A percentile compares a stretch with the other conserved stretches of the same genome.
These are phyloP conservation scores for Acleris literana DNA, from an alignment of 2,888 invertebrate genomes.

Conservation along the genomic window DNA sequence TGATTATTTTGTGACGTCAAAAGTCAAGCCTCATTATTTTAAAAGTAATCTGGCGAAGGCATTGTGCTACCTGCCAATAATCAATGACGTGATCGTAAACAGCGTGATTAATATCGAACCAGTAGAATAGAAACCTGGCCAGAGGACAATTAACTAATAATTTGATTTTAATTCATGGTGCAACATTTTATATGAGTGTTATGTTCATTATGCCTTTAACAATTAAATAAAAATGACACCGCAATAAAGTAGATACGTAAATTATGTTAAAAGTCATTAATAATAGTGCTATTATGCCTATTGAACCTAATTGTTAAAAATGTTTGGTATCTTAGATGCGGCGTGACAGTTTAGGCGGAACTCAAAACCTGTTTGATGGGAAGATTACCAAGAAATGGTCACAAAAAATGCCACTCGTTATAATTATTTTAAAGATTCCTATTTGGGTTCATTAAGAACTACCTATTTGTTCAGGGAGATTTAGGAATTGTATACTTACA, in stretches of 20 bases:
- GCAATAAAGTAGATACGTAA: background rate
- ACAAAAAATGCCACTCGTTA: constrained; percentile 8
- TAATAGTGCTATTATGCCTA: constrained; percentile 1
- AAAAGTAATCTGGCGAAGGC: background rate
- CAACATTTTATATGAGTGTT: constrained; percentile 10
- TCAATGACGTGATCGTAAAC: no score
- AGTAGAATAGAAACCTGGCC: no score
- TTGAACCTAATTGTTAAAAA: constrained; percentile 8
- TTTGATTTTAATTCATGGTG: constrained; percentile 21
- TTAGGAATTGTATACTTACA: no score
- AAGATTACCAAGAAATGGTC: constrained; percentile 15
- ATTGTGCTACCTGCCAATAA: no score
- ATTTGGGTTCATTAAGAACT: no score
- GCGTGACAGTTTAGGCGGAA: background rate
- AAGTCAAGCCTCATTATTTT: background rate
- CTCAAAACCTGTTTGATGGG: constrained; percentile 16
- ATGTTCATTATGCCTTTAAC: constrained; percentile 20
- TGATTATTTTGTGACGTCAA: no score
- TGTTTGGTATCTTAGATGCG: background rate
- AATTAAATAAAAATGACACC: constrained; percentile 7
- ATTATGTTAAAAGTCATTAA: constrained; percentile 18
- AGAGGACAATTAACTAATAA: no score
- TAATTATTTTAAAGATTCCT: no score
- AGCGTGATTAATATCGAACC: no score
- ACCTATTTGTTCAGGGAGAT: no score